These are phyloP conservation scores for Vanacampus margaritifer DNA, from an alignment of 2,113 vertebrate genomes.

Conservation along the genomic window DNA sequence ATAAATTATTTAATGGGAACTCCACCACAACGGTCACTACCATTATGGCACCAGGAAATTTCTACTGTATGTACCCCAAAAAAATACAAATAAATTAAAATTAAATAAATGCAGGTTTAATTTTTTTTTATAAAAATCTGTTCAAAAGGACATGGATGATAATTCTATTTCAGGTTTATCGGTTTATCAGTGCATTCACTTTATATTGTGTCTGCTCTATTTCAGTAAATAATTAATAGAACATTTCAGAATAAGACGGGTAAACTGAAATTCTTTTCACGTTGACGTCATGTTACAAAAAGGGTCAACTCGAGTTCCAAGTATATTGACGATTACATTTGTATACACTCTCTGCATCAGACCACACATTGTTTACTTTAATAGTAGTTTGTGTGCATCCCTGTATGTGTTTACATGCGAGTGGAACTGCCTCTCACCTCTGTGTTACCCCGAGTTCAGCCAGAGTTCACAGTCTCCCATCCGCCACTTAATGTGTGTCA, in stretches of 20 bases:
- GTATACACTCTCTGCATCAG: neutral
- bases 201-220: neutral
- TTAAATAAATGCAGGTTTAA: too few species aligned
- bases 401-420: slow-evolving; percentile 21
- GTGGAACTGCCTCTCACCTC: slow-evolving; percentile 61
- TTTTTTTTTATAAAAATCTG: neutral
- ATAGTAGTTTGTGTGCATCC: slow-evolving; percentile 6
- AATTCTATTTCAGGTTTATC: neutral
- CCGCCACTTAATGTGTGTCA: slow-evolving; percentile 47
- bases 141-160: neutral
- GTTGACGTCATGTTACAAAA: neutral
- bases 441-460: slow-evolving; percentile 69
- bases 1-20: slow-evolving; percentile 61
- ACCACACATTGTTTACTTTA: slow-evolving; percentile 4
- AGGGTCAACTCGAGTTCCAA: neutral
- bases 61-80: neutral
- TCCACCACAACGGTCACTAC: slow-evolving; percentile 11
- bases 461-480: slow-evolving; percentile 68
- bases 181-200: neutral
- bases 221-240: slow-evolving; percentile 43
- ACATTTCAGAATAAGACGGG: slow-evolving; percentile 35
- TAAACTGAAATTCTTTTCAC: slow-evolving; percentile 35
- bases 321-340: neutral
- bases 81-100: neutral
- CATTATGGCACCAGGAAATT: neutral